A percentile compares a stretch with the other conserved stretches of the same genome.
phyloP scores from a whole-genome alignment of 1,140 invertebrate genomes.

The Hormaphis cornu region DNA sequence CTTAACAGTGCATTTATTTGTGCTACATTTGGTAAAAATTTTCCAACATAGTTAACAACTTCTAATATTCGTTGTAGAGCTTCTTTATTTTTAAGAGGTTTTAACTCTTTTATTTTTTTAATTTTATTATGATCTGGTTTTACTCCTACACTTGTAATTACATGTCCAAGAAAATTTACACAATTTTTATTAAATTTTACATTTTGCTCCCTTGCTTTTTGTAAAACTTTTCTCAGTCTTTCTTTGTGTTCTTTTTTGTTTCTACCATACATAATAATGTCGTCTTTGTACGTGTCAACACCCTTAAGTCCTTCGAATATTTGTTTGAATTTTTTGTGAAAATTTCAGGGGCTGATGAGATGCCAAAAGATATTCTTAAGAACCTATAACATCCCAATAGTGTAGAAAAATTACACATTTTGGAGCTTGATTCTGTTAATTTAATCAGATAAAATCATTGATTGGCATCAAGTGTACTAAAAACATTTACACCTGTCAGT shows the following conservation, averaged over 20 bases:
- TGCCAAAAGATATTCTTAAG: slow-evolving; percentile 40
- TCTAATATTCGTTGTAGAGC: slow-evolving; percentile 43
- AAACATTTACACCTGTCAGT: neutral
- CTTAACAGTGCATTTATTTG: slow-evolving; percentile 36
- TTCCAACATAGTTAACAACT: slow-evolving; percentile 41
- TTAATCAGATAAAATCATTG: slow-evolving; percentile 40
- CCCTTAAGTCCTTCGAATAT: neutral
- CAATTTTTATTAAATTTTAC: slow-evolving; percentile 2
- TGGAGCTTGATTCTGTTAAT: slow-evolving; percentile 39
- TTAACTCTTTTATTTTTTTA: slow-evolving; percentile 39
- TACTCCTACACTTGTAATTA: slow-evolving; percentile 39
- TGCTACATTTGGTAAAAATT: slow-evolving; percentile 35
- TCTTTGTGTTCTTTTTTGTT: slow-evolving; percentile 35
- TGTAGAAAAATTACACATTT: slow-evolving; percentile 39
- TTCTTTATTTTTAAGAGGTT: slow-evolving; percentile 39
- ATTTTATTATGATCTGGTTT: slow-evolving; percentile 40
- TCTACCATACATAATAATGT: slow-evolving; percentile 38
- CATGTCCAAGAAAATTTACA: slow-evolving; percentile 41
- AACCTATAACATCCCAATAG: slow-evolving; percentile 40
- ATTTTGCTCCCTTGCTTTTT: slow-evolving; percentile 5
- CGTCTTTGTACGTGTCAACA: slow-evolving; percentile 35
- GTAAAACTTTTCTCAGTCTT: slow-evolving; percentile 37
- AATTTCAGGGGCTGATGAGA: slow-evolving; percentile 39
- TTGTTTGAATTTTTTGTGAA: slow-evolving; percentile 36
- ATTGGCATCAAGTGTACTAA: neutral